phyloP scores from a whole-genome alignment of 2,888 invertebrate species.

The Oligia latruncula region DNA sequence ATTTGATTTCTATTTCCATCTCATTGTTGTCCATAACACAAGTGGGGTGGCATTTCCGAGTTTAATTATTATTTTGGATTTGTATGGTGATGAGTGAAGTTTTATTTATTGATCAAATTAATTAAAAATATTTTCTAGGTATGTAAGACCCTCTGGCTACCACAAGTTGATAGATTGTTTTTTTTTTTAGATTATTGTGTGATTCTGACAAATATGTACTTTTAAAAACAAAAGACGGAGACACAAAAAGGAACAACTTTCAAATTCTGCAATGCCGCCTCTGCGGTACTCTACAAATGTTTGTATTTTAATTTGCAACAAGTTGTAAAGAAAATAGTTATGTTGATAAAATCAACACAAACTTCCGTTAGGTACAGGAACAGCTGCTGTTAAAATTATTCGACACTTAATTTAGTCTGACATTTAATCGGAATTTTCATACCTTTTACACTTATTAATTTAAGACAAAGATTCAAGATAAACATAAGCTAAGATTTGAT shows the following conservation, averaged over 20 bases:
- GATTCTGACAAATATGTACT: not conserved
- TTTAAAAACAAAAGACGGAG: not conserved
- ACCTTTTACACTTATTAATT: conserved; percentile 18
- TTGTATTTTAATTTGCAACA: conserved; percentile 24
- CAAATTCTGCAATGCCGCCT: not conserved
- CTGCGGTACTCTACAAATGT: conserved; percentile 11
- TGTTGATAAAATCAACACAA: conserved; percentile 31
- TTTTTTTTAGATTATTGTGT: too few relatives aligned
- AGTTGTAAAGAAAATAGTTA: conserved; percentile 2
- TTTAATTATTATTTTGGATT: not conserved
- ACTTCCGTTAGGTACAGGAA: conserved; percentile 4
- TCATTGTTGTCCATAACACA: not conserved
- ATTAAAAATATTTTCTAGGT: not conserved
- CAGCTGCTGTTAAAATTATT: conserved; percentile 19
- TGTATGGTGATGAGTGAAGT: too few relatives aligned
- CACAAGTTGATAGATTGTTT: not conserved
- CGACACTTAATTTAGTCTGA: not conserved
- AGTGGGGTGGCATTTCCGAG: not conserved
- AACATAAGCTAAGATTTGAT: conserved; percentile 21
- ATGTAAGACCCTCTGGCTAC: not conserved
- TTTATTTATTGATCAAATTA: not conserved
- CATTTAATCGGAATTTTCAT: conserved; percentile 28
- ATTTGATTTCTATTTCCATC: conserved; percentile 6
- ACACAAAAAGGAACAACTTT: not conserved
- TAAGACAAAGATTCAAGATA: conserved; percentile 13